Conservation (phyloP, 2,113 vertebrate species). For the Potamarius usumacintae region DNA sequence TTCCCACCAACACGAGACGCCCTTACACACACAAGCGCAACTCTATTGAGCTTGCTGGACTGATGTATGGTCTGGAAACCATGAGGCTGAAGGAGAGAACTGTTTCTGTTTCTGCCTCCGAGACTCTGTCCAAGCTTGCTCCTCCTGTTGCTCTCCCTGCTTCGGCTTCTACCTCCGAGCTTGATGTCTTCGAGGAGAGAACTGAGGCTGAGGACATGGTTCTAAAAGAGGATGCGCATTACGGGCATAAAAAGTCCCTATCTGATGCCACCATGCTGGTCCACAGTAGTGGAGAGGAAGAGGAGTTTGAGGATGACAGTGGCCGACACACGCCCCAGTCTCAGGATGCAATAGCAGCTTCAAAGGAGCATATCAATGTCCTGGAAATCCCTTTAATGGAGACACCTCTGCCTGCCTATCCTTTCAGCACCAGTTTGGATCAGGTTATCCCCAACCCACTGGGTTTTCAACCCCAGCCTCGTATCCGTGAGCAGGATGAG, state of each 20-base stretch:
- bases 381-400: conserved; percentile 73
- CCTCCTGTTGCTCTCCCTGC: conserved; percentile 50
- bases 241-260: conserved; percentile 90
- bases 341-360: conserved; percentile 65
- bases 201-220: conserved; percentile 73
- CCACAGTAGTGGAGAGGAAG: conserved; percentile 94
- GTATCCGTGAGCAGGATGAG: conserved; percentile 70
- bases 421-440: conserved; percentile 71
- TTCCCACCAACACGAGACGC: conserved; percentile 65
- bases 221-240: conserved; percentile 72
- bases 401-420: conserved; percentile 70
- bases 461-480: conserved; percentile 78
- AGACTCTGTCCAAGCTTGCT: conserved; percentile 68
- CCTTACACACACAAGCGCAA: conserved; percentile 86
- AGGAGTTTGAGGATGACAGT: conserved; percentile 84
- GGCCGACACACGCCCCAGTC: conserved; percentile 68
- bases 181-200: conserved; percentile 77
- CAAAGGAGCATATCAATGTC: conserved; percentile 60
- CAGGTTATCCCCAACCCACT: conserved; percentile 69
- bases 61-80: conserved; percentile 83
- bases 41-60: conserved; percentile 90
- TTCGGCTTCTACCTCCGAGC: conserved; percentile 76
- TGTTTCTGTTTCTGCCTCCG: conserved; percentile 80
- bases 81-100: conserved; percentile 88
- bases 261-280: conserved; percentile 97